Percentiles rank a stretch among this genome's conserved stretches.
These are phyloP conservation scores for Syngnathus floridae DNA, from an alignment of 2,113 vertebrate genomes.

Conservation along the genomic window DNA sequence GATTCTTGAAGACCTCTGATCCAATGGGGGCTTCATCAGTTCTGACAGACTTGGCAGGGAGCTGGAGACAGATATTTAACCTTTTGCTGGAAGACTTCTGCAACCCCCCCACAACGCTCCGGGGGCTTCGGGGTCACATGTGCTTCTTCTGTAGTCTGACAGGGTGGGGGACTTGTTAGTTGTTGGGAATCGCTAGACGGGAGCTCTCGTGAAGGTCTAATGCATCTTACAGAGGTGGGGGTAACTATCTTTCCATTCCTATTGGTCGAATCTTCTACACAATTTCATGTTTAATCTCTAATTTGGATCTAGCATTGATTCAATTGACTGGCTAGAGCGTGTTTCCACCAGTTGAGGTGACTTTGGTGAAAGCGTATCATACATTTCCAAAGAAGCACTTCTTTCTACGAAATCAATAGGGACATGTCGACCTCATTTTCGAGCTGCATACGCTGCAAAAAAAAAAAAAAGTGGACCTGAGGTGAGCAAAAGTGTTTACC, in stretches of 20 bases:
- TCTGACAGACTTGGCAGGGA: constrained; percentile 9
- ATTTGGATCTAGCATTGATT: not conserved
- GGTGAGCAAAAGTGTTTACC: constrained; percentile 52
- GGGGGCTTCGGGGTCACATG: constrained; percentile 5
- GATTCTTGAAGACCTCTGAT: constrained; percentile 11
- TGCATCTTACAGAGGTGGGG: not conserved
- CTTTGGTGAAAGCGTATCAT: constrained; percentile 12
- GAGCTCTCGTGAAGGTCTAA: not conserved
- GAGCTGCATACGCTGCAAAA: constrained; percentile 51
- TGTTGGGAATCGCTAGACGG: not conserved
- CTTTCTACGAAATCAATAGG: constrained; percentile 49
- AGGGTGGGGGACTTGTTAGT: not conserved
- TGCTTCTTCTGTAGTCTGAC: constrained; percentile 6
- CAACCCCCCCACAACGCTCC: not conserved
- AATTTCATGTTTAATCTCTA: not conserved
- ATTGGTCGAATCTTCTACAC: not conserved
- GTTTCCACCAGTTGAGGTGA: constrained; percentile 10
- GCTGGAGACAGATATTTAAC: constrained; percentile 10
- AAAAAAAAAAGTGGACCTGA: constrained; percentile 19
- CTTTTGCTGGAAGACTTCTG: constrained; percentile 1
- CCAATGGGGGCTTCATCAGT: constrained; percentile 12
- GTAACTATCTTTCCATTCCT: too few species aligned
- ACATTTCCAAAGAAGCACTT: constrained; percentile 22
- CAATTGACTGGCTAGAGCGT: not conserved
- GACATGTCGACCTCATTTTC: constrained; percentile 47